Base-by-base conservation (phyloP, 2,888 invertebrate species). In the Lepeophtheirus nordmannii region DNA sequence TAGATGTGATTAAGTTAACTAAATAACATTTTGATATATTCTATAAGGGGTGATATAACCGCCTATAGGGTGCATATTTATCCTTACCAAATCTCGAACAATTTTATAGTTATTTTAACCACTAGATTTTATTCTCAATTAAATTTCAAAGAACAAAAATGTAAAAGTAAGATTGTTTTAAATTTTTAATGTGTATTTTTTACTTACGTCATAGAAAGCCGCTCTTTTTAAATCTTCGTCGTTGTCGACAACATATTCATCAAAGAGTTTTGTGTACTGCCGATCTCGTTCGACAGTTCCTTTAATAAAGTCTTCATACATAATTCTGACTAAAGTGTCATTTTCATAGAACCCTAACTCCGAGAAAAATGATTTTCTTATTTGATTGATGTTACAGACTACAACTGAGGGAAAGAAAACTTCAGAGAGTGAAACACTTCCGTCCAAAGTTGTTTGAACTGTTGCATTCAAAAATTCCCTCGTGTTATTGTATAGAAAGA, bases 301-400 rank as follows among this genome's bases (percentile, higher is more conserved):
- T 30, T 66, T 66, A 46, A 66, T 66, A 58, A 66, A 60, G 20
- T 65, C 60, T 30, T 66, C 66, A 37, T 66, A 66, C 60, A 66
- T 61, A 41, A 66, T 66, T 41, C 66, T 14, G 12, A 66, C 66
- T 11, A 66, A 46, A 39, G 66, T 66, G 20, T 66, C 66, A 60
- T 66, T 66, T 30, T 66, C 66, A 38, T 60, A 66, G 46, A 66
- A 66, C 14, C 66, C 66, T 40, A 66, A 41, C 40, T 66, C 66
- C 10, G 58, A 38, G 23, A 66, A 66, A 22, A 66, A 66, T 17
- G 60, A 60, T 41, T 66, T 66, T 40, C 66, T 12, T 17, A 66
- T 66, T 58, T 66, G 66, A 40, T 66, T 66, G 46, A 66, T 66
- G 41, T 66, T 66, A 60, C 66, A 66, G 58, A 66, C 66, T 10